phyloP scores from a whole-genome alignment of 2,888 invertebrate species.

The Elegia similella region DNA sequence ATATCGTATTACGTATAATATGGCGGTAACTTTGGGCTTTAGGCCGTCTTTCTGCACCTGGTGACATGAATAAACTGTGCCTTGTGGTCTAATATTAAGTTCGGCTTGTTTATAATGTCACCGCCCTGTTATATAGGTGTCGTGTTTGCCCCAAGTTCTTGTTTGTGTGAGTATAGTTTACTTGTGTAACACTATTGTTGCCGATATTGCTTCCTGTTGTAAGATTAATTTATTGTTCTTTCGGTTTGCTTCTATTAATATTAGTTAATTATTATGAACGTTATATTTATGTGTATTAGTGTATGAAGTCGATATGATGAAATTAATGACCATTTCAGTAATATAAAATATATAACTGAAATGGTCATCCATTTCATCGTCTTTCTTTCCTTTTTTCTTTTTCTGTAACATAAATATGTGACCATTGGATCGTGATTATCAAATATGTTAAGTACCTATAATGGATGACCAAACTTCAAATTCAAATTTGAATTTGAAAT shows the following conservation, averaged over 20 bases:
- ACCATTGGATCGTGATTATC: no score
- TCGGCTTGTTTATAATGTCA: slow-evolving; percentile 38
- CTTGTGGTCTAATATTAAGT: slow-evolving; percentile 68
- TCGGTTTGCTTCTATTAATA: background rate
- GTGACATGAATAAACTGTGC: slow-evolving; percentile 67
- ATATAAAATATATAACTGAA: background rate
- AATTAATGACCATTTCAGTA: background rate
- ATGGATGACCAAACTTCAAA: no score
- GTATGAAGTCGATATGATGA: background rate
- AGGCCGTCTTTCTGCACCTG: slow-evolving; percentile 70
- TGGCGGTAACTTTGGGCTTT: slow-evolving; percentile 60
- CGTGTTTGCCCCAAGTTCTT: slow-evolving; percentile 40
- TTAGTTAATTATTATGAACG: background rate
- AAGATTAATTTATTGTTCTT: slow-evolving; percentile 13
- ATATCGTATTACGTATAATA: slow-evolving; percentile 66
- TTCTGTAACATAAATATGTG: no score
- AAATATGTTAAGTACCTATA: no score
- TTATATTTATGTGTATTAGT: background rate
- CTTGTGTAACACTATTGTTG: background rate
- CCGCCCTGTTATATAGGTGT: slow-evolving; percentile 33
- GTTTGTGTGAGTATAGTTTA: slow-evolving; percentile 30
- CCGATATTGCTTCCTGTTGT: slow-evolving; percentile 23
- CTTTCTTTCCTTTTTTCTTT: no score
- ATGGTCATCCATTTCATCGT: no score
- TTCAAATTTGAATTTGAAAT: no score